Evolutionary conservation across 2,888 invertebrate genomes (phyloP).

Genomic region (Taphrorychus bicolor): DNA sequence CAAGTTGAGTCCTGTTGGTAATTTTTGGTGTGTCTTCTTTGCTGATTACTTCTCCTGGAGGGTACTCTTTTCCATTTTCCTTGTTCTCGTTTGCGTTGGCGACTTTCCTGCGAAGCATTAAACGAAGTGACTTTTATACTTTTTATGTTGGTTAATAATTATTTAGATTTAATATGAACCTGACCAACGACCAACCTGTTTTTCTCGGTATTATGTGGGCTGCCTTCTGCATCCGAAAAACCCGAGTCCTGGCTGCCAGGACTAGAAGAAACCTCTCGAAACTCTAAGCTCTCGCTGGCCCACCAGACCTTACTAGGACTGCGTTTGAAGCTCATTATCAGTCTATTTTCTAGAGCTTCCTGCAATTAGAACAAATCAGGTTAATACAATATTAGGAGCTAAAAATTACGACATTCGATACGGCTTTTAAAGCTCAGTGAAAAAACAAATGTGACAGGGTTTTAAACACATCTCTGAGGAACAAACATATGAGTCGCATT

Average conservation of each 20-base stretch:
- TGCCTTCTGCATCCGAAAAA: conserved; percentile 79
- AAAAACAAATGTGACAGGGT: no score
- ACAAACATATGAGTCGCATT: no score
- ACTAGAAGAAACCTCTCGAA: conserved; percentile 65
- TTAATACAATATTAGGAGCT: not conserved
- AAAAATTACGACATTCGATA: no score
- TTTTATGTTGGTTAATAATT: no score
- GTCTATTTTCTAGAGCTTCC: conserved; percentile 27
- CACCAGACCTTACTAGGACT: conserved; percentile 75
- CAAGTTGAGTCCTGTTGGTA: conserved; percentile 30
- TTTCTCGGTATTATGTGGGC: conserved; percentile 59
- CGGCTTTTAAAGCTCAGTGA: not conserved
- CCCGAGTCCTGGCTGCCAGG: conserved; percentile 82
- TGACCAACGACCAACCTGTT: conserved; percentile 9
- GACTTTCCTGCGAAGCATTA: conserved; percentile 15
- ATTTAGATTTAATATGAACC: not conserved
- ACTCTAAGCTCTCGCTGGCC: conserved; percentile 58
- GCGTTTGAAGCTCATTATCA: conserved; percentile 66
- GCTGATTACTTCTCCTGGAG: conserved; percentile 24
- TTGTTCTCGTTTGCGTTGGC: conserved; percentile 58
- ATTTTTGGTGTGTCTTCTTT: conserved; percentile 23
- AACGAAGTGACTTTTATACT: no score
- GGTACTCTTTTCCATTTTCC: conserved; percentile 50
- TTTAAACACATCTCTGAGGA: no score
- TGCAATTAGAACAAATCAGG: conserved; percentile 13